Percentiles rank a stretch among this genome's conserved stretches.
phyloP scores from a whole-genome alignment of 2,888 invertebrate genomes.

The Tetragonula carbonaria region DNA sequence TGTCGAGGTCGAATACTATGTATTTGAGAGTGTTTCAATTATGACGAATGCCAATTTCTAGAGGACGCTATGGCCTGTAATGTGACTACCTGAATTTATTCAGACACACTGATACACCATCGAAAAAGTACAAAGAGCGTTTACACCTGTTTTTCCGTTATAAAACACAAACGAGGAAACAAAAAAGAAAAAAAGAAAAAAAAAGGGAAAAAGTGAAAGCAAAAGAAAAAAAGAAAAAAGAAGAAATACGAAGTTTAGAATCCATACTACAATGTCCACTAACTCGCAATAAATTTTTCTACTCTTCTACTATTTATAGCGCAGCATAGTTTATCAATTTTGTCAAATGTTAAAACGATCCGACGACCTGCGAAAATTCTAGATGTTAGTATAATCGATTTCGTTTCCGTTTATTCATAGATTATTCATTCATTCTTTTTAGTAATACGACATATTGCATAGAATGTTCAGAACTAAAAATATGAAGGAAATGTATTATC shows the following conservation, averaged over 20 bases:
- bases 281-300: conserved; percentile 60
- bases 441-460: not conserved
- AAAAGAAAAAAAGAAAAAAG: not conserved
- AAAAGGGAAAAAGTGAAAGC: not conserved
- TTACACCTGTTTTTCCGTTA: conserved; percentile 53
- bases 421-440: not conserved
- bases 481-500: not conserved
- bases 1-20: conserved; percentile 32
- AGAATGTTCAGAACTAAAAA: not conserved
- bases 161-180: conserved; percentile 3
- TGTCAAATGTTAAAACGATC: conserved; percentile 30
- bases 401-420: conserved; percentile 9
- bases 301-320: conserved; percentile 69
- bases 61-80: conserved; percentile 16
- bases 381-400: not conserved
- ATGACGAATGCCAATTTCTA: conserved; percentile 29
- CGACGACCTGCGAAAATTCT: conserved; percentile 1
- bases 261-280: conserved; percentile 25
- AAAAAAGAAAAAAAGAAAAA: not conserved
- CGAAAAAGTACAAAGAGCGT: conserved; percentile 68
- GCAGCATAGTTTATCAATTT: conserved; percentile 34
- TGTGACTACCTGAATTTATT: conserved; percentile 39
- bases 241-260: conserved; percentile 14
- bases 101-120: conserved; percentile 59
- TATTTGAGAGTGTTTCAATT: conserved; percentile 37